Evolutionary conservation across 2,888 invertebrate species (phyloP), one percentile per base, ranked within the genome.

Genomic region (Agriopis marginaria): DNA sequence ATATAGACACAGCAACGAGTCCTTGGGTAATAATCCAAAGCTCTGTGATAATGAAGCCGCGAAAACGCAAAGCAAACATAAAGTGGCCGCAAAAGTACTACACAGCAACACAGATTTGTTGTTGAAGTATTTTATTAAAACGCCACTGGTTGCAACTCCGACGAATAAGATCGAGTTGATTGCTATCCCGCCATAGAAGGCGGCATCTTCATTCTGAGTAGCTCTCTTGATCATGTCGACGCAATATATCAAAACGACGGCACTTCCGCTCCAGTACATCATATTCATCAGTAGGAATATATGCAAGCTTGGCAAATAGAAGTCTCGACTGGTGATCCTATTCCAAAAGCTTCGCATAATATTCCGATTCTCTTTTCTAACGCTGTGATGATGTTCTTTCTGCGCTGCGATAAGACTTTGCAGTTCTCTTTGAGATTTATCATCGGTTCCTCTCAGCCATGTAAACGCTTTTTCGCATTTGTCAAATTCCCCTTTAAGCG

Each of bases 181-280:
- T 2, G 53, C 54, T 53, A 72, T 72, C 2, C 74, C 72, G 9
- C 72, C 70, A 7, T 63, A 42, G 32, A 70, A 77, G 6, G 75
- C 75, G 1, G 73, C 70, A 8, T 67, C 63, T 9, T 73, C 72
- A 50, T 69, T 75, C 5, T 68, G 61, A 5, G 78, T 75, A 0
- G 73, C 55, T 65, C 63, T 67, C 12, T 68, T 64, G 0, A 78
- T 62, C 50, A 78, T 68, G 11, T 77, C 75, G 11, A 75, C 72
- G 7, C 66, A 67, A 60, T 78, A 78, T 32, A 75, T 76, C n/a
- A 71, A 39, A 7, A 75, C 63, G 17, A 73, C 72, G 3, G 67
- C 64, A 32, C 68, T 66, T 0, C 78, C 78, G 32, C 75, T 76
- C 75, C 76, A 78, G 44, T 78, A 78, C 63, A 73, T 71, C 63